Evolutionary conservation across 2,797 vertebrate species (phyloP), one percentile per base, ranked within the genome.

Genomic region (Sebastes iracundus): DNA sequence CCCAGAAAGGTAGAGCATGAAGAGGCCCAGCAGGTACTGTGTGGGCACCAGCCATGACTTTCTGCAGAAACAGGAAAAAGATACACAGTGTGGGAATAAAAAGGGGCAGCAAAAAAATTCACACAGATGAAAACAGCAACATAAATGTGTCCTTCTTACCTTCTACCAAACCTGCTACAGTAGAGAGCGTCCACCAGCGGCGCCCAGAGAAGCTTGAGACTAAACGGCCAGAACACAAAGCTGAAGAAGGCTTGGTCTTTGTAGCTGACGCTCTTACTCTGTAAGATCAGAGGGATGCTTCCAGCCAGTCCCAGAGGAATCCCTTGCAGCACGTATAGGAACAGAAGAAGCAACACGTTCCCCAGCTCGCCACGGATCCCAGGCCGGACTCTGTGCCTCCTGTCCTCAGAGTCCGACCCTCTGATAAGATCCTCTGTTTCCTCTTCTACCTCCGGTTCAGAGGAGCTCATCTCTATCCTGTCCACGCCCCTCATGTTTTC

Each of bases 11-110:
- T 95, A 98, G 27, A 99, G 95, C 99, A 99, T 99, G 90, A 99
- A 99, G 72, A 99, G 61, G 9, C 99, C 98, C 83, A 99, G 92
- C 33, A 97, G 67, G 87, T 99, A 99, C 93, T 99, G 99, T 3
- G 98, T 99, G n/a, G 99, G 98, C 28, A 98, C 98, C 52, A 99
- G 94, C 99, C 98, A 99, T 0, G 99, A 99, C 90, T 99, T 99
- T 79, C 96, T 95, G 77, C 23, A 82, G 61, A 71, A 70, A 42
- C 20, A 56, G n/a, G 22, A 23, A 69, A 61, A 61, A 23, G 0
- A 63, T 7, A 25, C 3, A 7, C 1, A 60, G 2, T 23, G 9
- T 46, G 3, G 30, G 4, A n/a, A 32, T 5, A 35, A 60, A 58
- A 46, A 25, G 5, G 14, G 18, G 7, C 12, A 32, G 18, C 2